phyloP scores from a whole-genome alignment of 2,113 vertebrate species.

The Menidia beryllina region DNA sequence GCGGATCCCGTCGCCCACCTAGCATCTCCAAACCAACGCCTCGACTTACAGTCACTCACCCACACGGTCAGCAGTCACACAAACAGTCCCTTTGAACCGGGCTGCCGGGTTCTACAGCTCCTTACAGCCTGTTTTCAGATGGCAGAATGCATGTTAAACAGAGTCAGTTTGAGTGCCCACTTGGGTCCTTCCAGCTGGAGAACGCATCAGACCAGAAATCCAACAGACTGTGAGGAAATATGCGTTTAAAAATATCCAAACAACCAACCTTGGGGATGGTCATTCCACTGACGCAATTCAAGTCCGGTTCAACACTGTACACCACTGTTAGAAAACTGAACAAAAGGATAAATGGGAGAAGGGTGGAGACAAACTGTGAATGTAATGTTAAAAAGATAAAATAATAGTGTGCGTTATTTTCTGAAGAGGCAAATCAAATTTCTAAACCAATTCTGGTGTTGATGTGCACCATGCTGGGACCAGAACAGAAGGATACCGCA shows the following conservation, averaged over 20 bases:
- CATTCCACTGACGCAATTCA: slow-evolving; percentile 47
- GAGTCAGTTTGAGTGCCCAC: slow-evolving; percentile 7
- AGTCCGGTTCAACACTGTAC: slow-evolving; percentile 23
- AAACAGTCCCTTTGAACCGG: neutral
- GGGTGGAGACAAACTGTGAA: neutral
- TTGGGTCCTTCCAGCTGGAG: slow-evolving; percentile 29
- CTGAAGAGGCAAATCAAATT: neutral
- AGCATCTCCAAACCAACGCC: slow-evolving; percentile 33
- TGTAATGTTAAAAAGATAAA: slow-evolving; percentile 2
- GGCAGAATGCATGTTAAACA: neutral
- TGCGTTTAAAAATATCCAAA: slow-evolving; percentile 66
- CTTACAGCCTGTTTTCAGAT: neutral
- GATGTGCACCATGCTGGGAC: neutral
- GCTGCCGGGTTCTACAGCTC: too few species aligned
- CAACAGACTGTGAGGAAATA: slow-evolving; percentile 43
- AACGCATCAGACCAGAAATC: slow-evolving; percentile 62
- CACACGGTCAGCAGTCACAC: neutral
- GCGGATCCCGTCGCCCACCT: slow-evolving; percentile 54
- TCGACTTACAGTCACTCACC: slow-evolving; percentile 29
- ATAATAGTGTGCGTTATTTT: neutral
- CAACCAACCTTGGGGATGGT: slow-evolving; percentile 48
- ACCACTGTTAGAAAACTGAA: slow-evolving; percentile 17
- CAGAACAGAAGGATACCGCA: neutral
- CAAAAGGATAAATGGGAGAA: neutral
- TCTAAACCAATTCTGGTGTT: neutral